Evolutionary conservation across 2,888 invertebrate genomes (phyloP).

Genomic region (Parnassius apollo): DNA sequence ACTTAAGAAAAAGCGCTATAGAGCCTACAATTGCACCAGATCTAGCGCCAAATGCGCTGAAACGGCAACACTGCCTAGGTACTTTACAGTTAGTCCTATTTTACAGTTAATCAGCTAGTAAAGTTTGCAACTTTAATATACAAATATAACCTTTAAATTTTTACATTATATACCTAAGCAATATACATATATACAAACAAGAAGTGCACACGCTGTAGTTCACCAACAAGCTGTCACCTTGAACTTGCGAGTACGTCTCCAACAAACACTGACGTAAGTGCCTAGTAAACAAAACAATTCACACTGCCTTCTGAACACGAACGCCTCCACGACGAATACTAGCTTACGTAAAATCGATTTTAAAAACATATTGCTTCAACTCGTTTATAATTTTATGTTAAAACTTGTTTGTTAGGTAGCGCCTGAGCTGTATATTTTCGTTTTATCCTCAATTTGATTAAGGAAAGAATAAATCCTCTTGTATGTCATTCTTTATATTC

Average conservation of each 20-base stretch:
- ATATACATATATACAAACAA: slow-evolving; percentile 21
- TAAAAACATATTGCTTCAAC: slow-evolving; percentile 8
- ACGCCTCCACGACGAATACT: slow-evolving; percentile 44
- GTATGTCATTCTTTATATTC: not conserved
- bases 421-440: slow-evolving; percentile 3
- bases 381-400: not conserved
- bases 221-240: slow-evolving; percentile 48
- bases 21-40: too few species aligned
- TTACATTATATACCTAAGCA: not conserved
- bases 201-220: slow-evolving; percentile 36
- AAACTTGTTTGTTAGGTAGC: slow-evolving; percentile 7
- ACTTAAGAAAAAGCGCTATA: too few species aligned
- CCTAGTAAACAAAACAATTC: slow-evolving; percentile 65
- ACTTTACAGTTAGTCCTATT: too few species aligned
- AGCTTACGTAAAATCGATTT: slow-evolving; percentile 24
- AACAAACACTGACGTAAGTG: slow-evolving; percentile 66
- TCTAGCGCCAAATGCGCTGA: too few species aligned
- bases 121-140: too few species aligned
- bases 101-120: too few species aligned
- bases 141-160: not conserved
- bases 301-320: slow-evolving; percentile 48
- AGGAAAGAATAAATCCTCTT: too few species aligned
- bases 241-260: slow-evolving; percentile 64
- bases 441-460: not conserved
- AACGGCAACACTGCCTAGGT: too few species aligned